Evolutionary conservation across 2,113 vertebrate genomes (phyloP).

Genomic region (Paraplagusia blochii): DNA sequence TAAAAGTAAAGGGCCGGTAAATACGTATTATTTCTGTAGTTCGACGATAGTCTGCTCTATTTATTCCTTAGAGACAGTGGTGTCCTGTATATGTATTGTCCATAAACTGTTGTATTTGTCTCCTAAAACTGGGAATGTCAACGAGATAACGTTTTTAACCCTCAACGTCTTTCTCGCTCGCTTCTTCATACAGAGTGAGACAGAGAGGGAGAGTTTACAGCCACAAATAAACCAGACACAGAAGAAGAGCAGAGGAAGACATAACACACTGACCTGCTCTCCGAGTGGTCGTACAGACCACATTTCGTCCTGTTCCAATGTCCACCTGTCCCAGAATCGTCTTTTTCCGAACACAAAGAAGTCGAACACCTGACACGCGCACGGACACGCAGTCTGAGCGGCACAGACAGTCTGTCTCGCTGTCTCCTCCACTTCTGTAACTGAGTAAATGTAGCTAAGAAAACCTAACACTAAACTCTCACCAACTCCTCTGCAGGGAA

Average conservation of each 20-base stretch:
- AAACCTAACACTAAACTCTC: constrained; percentile 47
- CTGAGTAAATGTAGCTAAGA: constrained; percentile 19
- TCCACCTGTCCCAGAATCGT: constrained; percentile 23
- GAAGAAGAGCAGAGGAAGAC: constrained; percentile 20
- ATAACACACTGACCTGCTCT: constrained; percentile 63
- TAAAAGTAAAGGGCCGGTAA: no score
- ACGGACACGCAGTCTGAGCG: not conserved
- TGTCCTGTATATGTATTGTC: no score
- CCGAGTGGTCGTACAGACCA: constrained; percentile 47
- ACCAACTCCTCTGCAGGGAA: constrained; percentile 51
- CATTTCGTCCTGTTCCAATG: constrained; percentile 40
- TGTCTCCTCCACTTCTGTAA: constrained; percentile 8
- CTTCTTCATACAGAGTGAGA: not conserved
- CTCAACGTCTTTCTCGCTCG: not conserved
- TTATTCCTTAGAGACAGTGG: no score
- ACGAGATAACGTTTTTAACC: no score
- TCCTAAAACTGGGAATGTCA: no score
- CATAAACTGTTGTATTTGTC: no score
- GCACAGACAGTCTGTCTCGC: not conserved
- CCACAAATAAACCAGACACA: constrained; percentile 46
- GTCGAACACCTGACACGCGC: not conserved
- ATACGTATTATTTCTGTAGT: no score
- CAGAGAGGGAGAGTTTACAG: constrained; percentile 1
- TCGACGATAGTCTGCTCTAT: no score
- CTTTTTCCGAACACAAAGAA: not conserved